Percentiles rank a stretch among this genome's conserved stretches.
These are phyloP conservation scores for Arothron firmamentum DNA, from an alignment of 2,113 vertebrate genomes.

Conservation along the genomic window DNA sequence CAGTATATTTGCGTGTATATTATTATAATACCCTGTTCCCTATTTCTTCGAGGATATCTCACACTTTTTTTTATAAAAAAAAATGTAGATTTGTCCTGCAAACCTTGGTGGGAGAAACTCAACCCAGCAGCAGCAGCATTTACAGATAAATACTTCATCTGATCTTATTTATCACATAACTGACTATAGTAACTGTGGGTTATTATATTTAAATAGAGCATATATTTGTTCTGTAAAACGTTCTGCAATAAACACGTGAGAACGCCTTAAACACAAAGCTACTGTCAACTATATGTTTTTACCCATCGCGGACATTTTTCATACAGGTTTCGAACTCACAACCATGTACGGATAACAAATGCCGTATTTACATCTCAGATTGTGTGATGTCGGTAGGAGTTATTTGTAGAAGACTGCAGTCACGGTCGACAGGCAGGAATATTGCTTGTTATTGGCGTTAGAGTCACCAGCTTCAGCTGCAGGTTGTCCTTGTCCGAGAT, in stretches of 20 bases:
- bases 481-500: background rate
- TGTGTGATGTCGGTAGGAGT: background rate
- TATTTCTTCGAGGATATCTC: background rate
- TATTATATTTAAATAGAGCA: slow-evolving; percentile 29
- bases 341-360: slow-evolving; percentile 37
- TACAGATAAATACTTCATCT: background rate
- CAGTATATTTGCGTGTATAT: background rate
- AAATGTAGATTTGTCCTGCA: background rate
- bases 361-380: slow-evolving; percentile 19
- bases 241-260: slow-evolving; percentile 15
- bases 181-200: background rate
- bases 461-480: background rate
- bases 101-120: background rate
- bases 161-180: background rate
- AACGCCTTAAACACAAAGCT: slow-evolving; percentile 31
- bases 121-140: too few species aligned
- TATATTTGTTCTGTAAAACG: slow-evolving; percentile 42
- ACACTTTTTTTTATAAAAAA: background rate
- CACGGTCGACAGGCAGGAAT: slow-evolving; percentile 13
- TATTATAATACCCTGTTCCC: too few species aligned
- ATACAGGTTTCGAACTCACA: slow-evolving; percentile 31
- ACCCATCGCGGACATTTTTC: background rate
- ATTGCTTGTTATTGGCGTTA: slow-evolving; percentile 51
- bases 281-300: slow-evolving; percentile 37
- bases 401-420: background rate